These are phyloP conservation scores for Anolis apletophallus DNA, from an alignment of 2,797 vertebrate genomes.

Conservation along the genomic window DNA sequence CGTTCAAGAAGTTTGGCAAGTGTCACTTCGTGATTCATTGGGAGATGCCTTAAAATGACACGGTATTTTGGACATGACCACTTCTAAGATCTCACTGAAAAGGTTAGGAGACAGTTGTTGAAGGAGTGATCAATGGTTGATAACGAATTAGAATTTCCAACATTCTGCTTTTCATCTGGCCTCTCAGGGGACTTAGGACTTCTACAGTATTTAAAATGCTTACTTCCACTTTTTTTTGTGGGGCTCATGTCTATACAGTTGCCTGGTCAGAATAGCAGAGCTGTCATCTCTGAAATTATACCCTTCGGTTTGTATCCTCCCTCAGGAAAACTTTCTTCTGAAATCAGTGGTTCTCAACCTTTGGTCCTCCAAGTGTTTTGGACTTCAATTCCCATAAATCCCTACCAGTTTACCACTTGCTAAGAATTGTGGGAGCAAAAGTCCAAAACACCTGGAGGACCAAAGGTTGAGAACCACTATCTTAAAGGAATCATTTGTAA, in stretches of 20 bases:
- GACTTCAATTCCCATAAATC: no score
- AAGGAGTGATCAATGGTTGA: not conserved
- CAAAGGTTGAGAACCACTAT: no score
- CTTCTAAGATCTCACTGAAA: not conserved
- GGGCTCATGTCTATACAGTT: not conserved
- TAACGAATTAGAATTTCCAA: not conserved
- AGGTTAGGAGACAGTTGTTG: not conserved
- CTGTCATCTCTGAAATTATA: not conserved
- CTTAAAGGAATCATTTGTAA: not conserved
- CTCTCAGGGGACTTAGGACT: not conserved
- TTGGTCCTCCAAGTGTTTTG: no score
- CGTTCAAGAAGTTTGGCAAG: slow-evolving; percentile 23
- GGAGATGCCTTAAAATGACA: not conserved
- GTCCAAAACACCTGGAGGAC: no score
- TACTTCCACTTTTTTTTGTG: no score
- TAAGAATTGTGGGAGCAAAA: no score
- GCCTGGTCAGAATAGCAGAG: no score
- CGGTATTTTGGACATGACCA: not conserved
- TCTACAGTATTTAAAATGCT: not conserved
- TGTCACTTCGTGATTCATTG: slow-evolving; percentile 11
- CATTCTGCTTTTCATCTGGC: no score
- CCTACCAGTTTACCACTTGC: no score
- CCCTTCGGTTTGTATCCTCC: not conserved
- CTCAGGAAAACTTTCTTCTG: no score
- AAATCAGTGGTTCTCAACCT: no score